Evolutionary conservation across 2,888 invertebrate species (phyloP), one percentile per base, ranked within the genome.

Genomic region (Dione juno): DNA sequence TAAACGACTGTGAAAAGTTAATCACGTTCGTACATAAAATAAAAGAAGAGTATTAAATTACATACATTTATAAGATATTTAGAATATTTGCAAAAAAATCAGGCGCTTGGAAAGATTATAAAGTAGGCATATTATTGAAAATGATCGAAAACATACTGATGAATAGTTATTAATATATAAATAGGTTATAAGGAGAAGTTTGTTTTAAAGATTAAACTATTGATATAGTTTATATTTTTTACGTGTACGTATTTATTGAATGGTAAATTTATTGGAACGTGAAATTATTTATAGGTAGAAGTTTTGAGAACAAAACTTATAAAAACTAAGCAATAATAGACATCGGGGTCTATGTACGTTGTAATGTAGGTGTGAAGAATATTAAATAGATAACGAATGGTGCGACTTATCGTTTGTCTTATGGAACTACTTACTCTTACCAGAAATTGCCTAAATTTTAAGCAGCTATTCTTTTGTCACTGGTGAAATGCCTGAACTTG

Each of bases 191-290:
- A 89, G 88, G 84, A 84, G 81, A 92, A 90, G 92, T 93, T 93
- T 92, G 92, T 93, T 93, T 93, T 92, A 92, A 92, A 93, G 92
- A 93, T 93, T 93, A 92, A 93, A 93, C 93, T 93, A 93, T 93
- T 89, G 88, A 93, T 92, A 93, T 93, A 93, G 93, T 93, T 93
- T 93, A 93, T 93, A 93, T 93, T 93, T 93, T 93, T 92, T 93
- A 93, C 93, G 89, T 93, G 91, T 93, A 92, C 89, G 92, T 93
- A 93, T 92, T 93, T 93, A 93, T 93, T 92, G 92, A 92, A 91
- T 88, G 92, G 90, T 92, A 92, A 93, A 90, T 89, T 93, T 92
- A 92, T 93, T 88, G 92, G 91, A 90, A 89, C 88, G 88, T 92
- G 92, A 92, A 91, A 92, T 91, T 92, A 92, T 92, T 91, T 91